Evolutionary conservation across 1,140 invertebrate species (phyloP), one percentile per base, ranked within the genome.

Genomic region (Euborellia annulipes): DNA sequence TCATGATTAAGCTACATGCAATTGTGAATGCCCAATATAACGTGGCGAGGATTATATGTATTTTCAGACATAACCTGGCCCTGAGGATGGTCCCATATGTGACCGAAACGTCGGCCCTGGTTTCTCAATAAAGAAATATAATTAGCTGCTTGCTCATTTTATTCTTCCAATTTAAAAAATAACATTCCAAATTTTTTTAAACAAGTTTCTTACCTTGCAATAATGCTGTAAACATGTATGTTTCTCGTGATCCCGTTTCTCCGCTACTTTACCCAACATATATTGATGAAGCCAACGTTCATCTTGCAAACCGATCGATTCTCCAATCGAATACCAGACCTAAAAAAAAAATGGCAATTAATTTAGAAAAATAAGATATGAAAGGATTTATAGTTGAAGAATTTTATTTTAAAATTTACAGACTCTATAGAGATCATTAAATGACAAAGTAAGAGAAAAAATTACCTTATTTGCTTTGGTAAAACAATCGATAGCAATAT

Each of bases 241-340:
- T 0, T 83, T 77, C 49, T 79, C 68, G 50, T 79, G 73, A 46
- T 78, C 75, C 47, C 73, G 72, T 58, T 92, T 93, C 59, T 92
- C 86, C 0, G 78, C 70, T 38, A 92, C 80, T 73, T 96, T 95
- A 1, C 85, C 90, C 17, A 93, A 66, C 82, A 94, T 91, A 56
- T 93, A 94, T 57, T 88, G 82, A 56, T 85, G 78, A 11, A 92
- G 65, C 91, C 91, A 96, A 38, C 76, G 64, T 57, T 90, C 86
- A 55, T 88, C 83, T 23, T 76, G 70, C 42, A 73, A 69, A 13
- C 68, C 67, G 46, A 68, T 69, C 32, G 73, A 71, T n/a, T 64
- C 61, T 39, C 65, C 63, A 44, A 57, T 50, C 57, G 71, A 57
- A 50, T 50, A 51, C 52, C 50, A 52, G 20, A 45, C 34, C 44